These are phyloP conservation scores for Hydrochoerus hydrochaeris DNA, from an alignment of 2,113 vertebrate species.

Conservation along the genomic window DNA sequence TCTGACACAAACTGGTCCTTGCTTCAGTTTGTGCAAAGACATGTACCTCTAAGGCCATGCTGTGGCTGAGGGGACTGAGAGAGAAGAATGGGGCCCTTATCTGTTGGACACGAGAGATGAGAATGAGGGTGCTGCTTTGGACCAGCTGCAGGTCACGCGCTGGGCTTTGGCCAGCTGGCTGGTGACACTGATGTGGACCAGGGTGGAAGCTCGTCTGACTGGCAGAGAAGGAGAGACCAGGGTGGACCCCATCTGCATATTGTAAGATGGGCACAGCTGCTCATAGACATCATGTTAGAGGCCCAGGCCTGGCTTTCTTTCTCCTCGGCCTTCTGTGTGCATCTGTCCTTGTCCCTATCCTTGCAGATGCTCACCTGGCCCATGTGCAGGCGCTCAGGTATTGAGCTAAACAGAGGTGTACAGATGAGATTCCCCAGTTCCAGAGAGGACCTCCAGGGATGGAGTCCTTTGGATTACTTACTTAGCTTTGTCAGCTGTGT, in stretches of 20 bases:
- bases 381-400: fast-evolving
- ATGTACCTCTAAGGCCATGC: background rate
- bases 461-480: background rate
- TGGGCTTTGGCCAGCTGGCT: background rate
- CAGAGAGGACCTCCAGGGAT: background rate
- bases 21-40: background rate
- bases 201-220: background rate
- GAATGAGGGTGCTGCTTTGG: background rate
- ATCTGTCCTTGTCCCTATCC: background rate
- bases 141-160: background rate
- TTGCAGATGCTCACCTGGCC: too few species aligned
- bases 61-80: background rate
- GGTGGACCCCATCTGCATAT: background rate
- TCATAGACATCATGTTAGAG: fast-evolving
- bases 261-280: background rate
- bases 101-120: background rate
- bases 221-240: background rate
- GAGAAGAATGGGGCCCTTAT: constrained; percentile 46
- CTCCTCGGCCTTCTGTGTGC: background rate
- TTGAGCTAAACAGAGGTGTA: fast-evolving
- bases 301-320: background rate
- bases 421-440: background rate
- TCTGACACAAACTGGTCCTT: background rate
- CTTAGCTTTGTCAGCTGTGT: background rate
- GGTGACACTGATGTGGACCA: background rate